A percentile compares a stretch with the other conserved stretches of the same genome.
phyloP scores from a whole-genome alignment of 2,113 vertebrate genomes.

The Macroglossus sobrinus region DNA sequence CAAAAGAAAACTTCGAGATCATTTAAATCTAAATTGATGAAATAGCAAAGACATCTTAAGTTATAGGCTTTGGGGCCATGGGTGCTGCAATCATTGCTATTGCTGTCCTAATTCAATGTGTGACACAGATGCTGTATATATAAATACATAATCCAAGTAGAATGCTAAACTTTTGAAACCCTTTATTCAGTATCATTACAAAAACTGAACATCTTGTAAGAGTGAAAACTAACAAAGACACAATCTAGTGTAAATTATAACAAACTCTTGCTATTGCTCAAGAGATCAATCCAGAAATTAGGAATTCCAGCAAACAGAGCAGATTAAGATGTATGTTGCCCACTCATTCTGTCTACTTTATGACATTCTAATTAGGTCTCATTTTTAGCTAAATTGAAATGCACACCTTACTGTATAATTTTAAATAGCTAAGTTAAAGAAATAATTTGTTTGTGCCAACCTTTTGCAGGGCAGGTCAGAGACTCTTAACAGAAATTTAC shows the following conservation, averaged over 20 bases:
- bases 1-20: not conserved
- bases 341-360: not conserved
- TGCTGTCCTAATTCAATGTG: not conserved
- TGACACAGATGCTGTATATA: not conserved
- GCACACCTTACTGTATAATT: not conserved
- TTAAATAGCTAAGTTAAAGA: conserved; percentile 9
- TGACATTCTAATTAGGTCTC: not conserved
- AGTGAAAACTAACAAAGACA: not conserved
- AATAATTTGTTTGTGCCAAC: not conserved
- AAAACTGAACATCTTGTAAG: not conserved
- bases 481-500: not conserved
- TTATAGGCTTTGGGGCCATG: not conserved
- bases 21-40: not conserved
- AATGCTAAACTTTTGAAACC: not conserved
- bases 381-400: not conserved
- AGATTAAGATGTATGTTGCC: not conserved
- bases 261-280: not conserved
- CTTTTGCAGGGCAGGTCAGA: not conserved
- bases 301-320: not conserved
- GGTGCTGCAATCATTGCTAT: accelerated
- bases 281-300: not conserved
- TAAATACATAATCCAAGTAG: not conserved
- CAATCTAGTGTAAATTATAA: not conserved
- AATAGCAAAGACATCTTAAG: not conserved
- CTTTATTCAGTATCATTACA: not conserved